A percentile compares a stretch with the other conserved stretches of the same genome.
Conservation (phyloP, 64 coral and sea anemone genomes). For the Exaiptasia diaphana region DNA sequence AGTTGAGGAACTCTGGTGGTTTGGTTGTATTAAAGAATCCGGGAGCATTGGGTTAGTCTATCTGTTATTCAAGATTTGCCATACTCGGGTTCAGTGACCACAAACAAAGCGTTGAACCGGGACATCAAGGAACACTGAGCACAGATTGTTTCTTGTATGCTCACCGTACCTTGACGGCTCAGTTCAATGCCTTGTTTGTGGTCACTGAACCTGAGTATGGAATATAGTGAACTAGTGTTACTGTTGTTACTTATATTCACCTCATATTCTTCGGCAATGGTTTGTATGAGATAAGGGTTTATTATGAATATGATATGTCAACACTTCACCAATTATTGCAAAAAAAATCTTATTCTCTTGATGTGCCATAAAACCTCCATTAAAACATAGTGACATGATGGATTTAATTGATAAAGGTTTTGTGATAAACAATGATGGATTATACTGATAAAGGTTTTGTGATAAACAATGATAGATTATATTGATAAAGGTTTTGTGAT, state of each 20-base stretch:
- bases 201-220: background rate
- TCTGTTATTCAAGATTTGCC: background rate
- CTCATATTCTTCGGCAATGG: too few relatives aligned
- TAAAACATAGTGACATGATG: background rate
- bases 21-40: constrained; percentile 31
- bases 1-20: constrained; percentile 45
- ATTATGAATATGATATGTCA: too few relatives aligned
- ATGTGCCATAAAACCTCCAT: background rate
- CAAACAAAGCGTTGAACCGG: background rate
- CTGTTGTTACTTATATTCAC: too few relatives aligned
- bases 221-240: too few relatives aligned
- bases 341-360: background rate
- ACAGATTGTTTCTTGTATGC: background rate
- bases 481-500: background rate
- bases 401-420: constrained; percentile 27
- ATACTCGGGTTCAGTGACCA: background rate
- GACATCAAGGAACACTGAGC: background rate
- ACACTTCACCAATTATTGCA: too few relatives aligned
- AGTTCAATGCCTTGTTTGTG: too few relatives aligned
- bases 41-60: constrained; percentile 45
- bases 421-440: background rate
- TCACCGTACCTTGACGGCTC: background rate
- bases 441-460: background rate
- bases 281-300: too few relatives aligned
- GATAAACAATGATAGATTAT: background rate